Conservation (phyloP, 2,888 invertebrate genomes). For the Invenusta paracnida region DNA sequence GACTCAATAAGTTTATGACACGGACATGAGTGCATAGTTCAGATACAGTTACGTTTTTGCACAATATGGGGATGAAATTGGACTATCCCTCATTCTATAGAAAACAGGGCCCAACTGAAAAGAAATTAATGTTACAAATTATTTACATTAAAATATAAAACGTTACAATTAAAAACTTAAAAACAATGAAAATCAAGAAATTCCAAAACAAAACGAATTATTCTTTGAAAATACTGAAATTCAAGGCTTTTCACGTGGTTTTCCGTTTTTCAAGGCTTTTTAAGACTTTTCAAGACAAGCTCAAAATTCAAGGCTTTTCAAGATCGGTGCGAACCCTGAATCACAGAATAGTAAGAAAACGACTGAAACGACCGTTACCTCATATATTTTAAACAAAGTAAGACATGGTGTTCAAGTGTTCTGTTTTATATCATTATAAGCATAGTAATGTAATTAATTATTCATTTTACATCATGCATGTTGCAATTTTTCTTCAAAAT, state of each 20-base stretch:
- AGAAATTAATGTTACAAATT: neutral
- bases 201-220: too few relatives aligned
- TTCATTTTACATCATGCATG: neutral
- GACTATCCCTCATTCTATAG: neutral
- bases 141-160: neutral
- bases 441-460: slow-evolving; percentile 20
- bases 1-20: neutral
- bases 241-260: neutral
- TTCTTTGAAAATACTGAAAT: neutral
- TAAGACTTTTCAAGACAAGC: neutral
- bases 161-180: neutral
- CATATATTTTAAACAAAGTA: too few relatives aligned
- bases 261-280: neutral
- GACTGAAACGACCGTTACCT: too few relatives aligned
- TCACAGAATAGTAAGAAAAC: neutral
- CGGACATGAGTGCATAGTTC: neutral
- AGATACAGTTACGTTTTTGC: neutral
- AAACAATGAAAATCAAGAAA: neutral
- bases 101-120: neutral
- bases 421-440: too few relatives aligned
- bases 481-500: neutral
- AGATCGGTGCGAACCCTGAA: neutral
- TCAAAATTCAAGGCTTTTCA: neutral
- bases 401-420: too few relatives aligned
- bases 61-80: neutral